Evolutionary conservation across 1,140 invertebrate genomes (phyloP).

Genomic region (Heliconius hermathena): DNA sequence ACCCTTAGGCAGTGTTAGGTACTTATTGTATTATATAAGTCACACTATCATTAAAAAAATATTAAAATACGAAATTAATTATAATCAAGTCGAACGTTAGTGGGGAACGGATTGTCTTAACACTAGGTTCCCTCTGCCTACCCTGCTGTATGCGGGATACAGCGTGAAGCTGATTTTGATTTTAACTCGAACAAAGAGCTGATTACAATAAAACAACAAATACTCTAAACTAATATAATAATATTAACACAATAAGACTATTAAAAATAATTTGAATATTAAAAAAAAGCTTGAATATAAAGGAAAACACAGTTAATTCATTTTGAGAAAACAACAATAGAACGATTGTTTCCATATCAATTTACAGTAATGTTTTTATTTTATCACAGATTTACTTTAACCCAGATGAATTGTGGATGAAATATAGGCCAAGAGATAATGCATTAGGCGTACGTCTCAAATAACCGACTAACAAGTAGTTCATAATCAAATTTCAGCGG

Average conservation of each 20-base stretch:
- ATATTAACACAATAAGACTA: not conserved
- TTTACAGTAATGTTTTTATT: not conserved
- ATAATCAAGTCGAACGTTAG: no score
- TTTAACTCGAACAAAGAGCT: not conserved
- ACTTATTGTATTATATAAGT: no score
- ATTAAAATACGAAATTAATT: no score
- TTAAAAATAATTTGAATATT: not conserved
- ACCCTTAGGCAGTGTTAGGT: no score
- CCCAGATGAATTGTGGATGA: not conserved
- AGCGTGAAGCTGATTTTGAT: no score
- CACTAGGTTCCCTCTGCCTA: no score
- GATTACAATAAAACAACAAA: not conserved
- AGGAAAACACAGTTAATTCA: not conserved
- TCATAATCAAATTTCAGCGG: conserved; percentile 1
- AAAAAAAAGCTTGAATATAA: not conserved
- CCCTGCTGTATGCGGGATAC: no score
- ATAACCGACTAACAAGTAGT: conserved; percentile 8
- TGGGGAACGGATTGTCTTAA: no score
- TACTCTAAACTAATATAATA: not conserved
- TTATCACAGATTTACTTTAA: conserved; percentile 9
- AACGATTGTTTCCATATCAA: not conserved
- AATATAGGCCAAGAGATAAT: conserved; percentile 4
- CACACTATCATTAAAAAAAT: no score
- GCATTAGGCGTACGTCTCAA: not conserved
- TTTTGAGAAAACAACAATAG: not conserved